Conservation (phyloP, 2,888 invertebrate genomes). For the Branchellion lobata region DNA sequence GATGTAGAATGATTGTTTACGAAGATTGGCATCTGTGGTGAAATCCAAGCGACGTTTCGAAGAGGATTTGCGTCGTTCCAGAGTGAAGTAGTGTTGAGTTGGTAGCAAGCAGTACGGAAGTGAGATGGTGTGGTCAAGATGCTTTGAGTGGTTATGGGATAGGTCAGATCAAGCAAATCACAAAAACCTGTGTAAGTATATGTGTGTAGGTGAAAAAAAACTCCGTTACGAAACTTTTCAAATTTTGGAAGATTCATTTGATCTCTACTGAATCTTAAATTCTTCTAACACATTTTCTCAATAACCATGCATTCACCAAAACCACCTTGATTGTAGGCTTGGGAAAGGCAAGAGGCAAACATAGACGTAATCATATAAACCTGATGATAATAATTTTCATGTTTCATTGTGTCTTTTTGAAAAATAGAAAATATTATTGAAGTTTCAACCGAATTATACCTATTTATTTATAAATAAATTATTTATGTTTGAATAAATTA, state of each 20-base stretch:
- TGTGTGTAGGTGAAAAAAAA: slow-evolving; percentile 15
- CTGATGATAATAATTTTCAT: not conserved
- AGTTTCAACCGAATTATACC: slow-evolving; percentile 66
- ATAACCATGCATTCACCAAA: not conserved
- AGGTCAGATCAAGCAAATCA: slow-evolving; percentile 83
- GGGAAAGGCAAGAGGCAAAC: slow-evolving; percentile 71
- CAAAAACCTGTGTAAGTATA: slow-evolving; percentile 71
- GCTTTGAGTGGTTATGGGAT: slow-evolving; percentile 85
- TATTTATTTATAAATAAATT: not conserved
- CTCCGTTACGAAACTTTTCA: not conserved
- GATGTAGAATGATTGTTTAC: not conserved
- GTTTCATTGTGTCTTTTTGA: no score
- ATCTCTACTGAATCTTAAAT: not conserved
- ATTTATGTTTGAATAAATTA: no score
- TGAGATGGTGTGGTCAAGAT: slow-evolving; percentile 82
- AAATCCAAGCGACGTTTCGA: slow-evolving; percentile 79
- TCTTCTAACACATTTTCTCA: no score
- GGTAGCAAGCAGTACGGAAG: slow-evolving; percentile 85
- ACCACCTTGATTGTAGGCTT: slow-evolving; percentile 60
- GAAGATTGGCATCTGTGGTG: slow-evolving; percentile 73
- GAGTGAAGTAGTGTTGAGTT: slow-evolving; percentile 78
- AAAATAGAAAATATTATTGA: no score
- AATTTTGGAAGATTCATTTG: not conserved
- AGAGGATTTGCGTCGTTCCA: slow-evolving; percentile 70
- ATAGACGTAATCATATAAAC: slow-evolving; percentile 70